These are phyloP conservation scores for Drosophila sp. DNA, from an alignment of 1,140 invertebrate species.

Conservation along the genomic window DNA sequence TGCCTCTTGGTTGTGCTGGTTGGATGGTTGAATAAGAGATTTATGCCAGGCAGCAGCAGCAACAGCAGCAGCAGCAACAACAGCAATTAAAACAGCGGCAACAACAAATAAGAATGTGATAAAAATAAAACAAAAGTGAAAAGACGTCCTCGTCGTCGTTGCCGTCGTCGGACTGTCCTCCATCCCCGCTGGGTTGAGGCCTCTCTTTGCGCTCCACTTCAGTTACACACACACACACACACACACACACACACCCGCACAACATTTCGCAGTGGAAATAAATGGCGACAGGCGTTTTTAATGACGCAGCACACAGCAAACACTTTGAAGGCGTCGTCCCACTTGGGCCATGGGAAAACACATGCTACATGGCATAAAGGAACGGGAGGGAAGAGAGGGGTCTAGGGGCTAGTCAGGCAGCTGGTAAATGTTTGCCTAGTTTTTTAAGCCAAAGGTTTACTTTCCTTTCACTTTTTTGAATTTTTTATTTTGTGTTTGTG, in stretches of 20 bases:
- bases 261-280: constrained; percentile 41
- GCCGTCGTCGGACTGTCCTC: constrained; percentile 7
- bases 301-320: constrained; percentile 71
- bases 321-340: constrained; percentile 69
- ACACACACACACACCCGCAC: not conserved
- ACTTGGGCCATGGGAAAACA: constrained; percentile 40
- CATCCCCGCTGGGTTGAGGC: not conserved
- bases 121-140: constrained; percentile 71
- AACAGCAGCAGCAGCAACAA: constrained; percentile 34
- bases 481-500: constrained; percentile 1
- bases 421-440: constrained; percentile 61
- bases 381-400: not conserved
- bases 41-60: constrained; percentile 1
- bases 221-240: not conserved
- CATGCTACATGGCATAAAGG: not conserved
- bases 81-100: constrained; percentile 64
- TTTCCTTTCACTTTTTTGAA: constrained; percentile 29
- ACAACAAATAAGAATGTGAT: constrained; percentile 61
- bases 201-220: constrained; percentile 20
- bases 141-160: constrained; percentile 42
- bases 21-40: constrained; percentile 29
- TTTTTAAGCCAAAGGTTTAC: constrained; percentile 11
- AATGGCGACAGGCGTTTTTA: constrained; percentile 66
- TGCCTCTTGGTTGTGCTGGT: constrained; percentile 4
- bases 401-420: constrained; percentile 19